Evolutionary conservation across 2,113 vertebrate genomes (phyloP), one percentile per base, ranked within the genome.

Genomic region (Cavia aperea): DNA sequence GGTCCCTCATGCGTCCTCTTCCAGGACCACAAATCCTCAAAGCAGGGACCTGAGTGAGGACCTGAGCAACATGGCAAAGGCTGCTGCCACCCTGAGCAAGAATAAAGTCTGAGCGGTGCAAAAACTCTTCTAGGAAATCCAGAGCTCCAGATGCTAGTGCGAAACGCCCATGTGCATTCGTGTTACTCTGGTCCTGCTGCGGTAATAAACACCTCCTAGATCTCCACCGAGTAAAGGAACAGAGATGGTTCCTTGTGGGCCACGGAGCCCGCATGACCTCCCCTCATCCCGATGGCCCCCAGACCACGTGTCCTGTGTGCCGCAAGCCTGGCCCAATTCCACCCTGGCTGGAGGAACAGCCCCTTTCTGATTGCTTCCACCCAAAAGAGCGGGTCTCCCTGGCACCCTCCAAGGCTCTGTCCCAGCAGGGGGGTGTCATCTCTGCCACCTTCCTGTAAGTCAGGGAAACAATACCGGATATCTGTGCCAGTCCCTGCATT

Each of bases 71-170:
- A 16, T 11, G n/a, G 65, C 58, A 39, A 68, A 70, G 3, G 1
- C 43, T 19, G 31, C 4, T 10, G 39, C 39, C 18, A 14, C 39
- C 51, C 16, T n/a, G 60, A 33, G 39, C 66, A 68, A 56, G 29
- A 62, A 13, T 19, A 39, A 8, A 11, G 3, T 68, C 3, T 11
- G 63, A 60, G 62, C 8, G 49, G 81, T 31, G 14, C 60, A 39
- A 81, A 24, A 8, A 54, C 58, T 78, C 88, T 89, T 78, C 90
- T 24, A 63, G 39, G 82, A 95, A 84, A 46, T 18, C 58, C 86
- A 60, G 58, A 56, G 49, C 85, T 82, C 54, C 5, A 23, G 51
- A 63, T 43, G 5, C 24, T 39, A 58, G 8, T 15, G 29, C 54
- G 43, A 82, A 58, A 33, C 23, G 7, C 29, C 16, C 77, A 19